Evolutionary conservation across 2,888 invertebrate species (phyloP).

Genomic region (Mystacides longicornis): DNA sequence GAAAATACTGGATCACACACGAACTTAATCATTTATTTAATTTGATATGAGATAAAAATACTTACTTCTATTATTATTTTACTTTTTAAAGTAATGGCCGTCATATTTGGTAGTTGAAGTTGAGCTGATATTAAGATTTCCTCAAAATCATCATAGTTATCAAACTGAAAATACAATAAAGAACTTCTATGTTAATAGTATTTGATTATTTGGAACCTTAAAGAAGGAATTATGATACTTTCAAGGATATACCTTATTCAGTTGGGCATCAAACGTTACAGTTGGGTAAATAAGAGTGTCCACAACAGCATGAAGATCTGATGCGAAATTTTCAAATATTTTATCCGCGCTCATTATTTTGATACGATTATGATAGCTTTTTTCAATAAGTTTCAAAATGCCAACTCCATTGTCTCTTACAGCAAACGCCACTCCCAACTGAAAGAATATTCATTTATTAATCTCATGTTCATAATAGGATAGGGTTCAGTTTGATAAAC

Average conservation of each 20-base stretch:
- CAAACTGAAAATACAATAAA: background rate
- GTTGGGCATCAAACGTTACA: constrained; percentile 39
- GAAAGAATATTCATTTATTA: background rate
- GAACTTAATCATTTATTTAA: background rate
- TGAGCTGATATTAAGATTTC: constrained; percentile 42
- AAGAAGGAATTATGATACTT: no score
- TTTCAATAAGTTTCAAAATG: constrained; percentile 37
- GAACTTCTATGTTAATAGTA: background rate
- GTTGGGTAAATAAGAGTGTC: constrained; percentile 46
- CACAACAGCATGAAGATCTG: constrained; percentile 37
- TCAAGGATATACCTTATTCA: constrained; percentile 44
- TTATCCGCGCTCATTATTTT: constrained; percentile 29
- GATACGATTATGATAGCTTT: constrained; percentile 32
- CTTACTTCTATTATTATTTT: constrained; percentile 42
- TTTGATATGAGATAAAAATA: constrained; percentile 3
- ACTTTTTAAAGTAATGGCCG: constrained; percentile 43
- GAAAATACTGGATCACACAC: no score
- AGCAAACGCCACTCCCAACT: constrained; percentile 43
- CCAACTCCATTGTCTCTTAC: constrained; percentile 42
- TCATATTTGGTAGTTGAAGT: constrained; percentile 38
- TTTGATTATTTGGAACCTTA: background rate
- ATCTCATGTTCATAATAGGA: no score
- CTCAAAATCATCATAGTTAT: constrained; percentile 28
- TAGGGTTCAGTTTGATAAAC: no score
- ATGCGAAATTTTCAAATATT: constrained; percentile 43